phyloP scores from a whole-genome alignment of 2,888 invertebrate species.

The Agrotis puta region DNA sequence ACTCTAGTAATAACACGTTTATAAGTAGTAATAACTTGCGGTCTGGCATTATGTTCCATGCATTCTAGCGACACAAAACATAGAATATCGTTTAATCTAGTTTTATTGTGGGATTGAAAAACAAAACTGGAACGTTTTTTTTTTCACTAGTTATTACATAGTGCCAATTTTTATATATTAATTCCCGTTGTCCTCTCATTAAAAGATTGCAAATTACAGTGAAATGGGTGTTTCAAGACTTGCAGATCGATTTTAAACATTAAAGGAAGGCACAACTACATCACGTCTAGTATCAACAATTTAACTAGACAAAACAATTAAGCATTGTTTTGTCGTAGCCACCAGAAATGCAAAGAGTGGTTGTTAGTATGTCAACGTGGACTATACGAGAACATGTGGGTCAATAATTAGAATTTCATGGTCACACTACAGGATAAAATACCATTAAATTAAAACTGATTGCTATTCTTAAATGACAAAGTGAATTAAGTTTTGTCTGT shows the following conservation, averaged over 20 bases:
- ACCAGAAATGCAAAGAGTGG: neutral
- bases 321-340: neutral
- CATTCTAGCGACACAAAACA: slow-evolving; percentile 47
- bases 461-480: slow-evolving; percentile 13
- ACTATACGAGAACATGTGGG: too few species aligned
- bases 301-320: too few species aligned
- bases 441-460: slow-evolving; percentile 20
- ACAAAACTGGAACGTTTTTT: slow-evolving; percentile 17
- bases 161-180: neutral
- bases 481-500: slow-evolving; percentile 2
- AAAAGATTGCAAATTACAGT: too few species aligned
- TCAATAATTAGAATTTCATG: slow-evolving; percentile 3
- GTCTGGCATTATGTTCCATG: slow-evolving; percentile 70
- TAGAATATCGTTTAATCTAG: slow-evolving; percentile 38
- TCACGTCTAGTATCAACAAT: neutral
- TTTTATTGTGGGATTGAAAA: slow-evolving; percentile 35
- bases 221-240: neutral
- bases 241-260: neutral
- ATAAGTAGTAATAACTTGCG: slow-evolving; percentile 74
- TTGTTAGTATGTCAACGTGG: neutral
- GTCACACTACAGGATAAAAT: slow-evolving; percentile 35
- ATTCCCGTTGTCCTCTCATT: too few species aligned
- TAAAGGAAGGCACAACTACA: neutral
- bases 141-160: neutral
- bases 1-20: slow-evolving; percentile 78